phyloP scores from a whole-genome alignment of 1,140 invertebrate genomes.

The Rhagoletis zephyria region DNA sequence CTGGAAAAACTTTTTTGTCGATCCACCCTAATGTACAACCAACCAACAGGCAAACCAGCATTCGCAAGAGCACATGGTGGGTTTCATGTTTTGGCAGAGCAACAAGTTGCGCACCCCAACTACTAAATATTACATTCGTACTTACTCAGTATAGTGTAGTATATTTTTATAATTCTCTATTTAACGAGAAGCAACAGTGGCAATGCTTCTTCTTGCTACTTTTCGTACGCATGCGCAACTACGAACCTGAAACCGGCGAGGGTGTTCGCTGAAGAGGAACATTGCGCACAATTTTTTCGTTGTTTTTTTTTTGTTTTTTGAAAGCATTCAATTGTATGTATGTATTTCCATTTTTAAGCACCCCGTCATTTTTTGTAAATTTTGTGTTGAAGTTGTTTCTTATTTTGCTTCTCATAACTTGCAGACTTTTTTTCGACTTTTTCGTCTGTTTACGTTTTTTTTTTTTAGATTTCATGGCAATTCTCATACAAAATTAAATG shows the following conservation, averaged over 20 bases:
- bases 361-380: not conserved
- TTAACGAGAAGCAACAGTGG: not conserved
- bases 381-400: constrained; percentile 20
- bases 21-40: too few species aligned
- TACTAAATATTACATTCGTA: not conserved
- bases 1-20: too few species aligned
- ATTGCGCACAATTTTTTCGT: constrained; percentile 49
- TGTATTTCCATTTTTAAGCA: constrained; percentile 43
- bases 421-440: not conserved
- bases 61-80: not conserved
- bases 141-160: not conserved
- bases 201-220: not conserved
- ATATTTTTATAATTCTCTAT: not conserved
- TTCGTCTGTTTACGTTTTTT: not conserved
- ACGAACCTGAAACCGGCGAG: constrained; percentile 23
- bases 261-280: constrained; percentile 55
- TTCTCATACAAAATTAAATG: constrained; percentile 48
- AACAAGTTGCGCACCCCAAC: not conserved
- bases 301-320: not conserved
- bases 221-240: constrained; percentile 50
- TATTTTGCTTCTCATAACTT: too few species aligned
- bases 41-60: not conserved
- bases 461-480: constrained; percentile 19
- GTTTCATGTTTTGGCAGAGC: constrained; percentile 24
- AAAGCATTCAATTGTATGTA: not conserved